These are phyloP conservation scores for Dendrolimus punctatus DNA, from an alignment of 1,140 invertebrate species.

Conservation along the genomic window DNA sequence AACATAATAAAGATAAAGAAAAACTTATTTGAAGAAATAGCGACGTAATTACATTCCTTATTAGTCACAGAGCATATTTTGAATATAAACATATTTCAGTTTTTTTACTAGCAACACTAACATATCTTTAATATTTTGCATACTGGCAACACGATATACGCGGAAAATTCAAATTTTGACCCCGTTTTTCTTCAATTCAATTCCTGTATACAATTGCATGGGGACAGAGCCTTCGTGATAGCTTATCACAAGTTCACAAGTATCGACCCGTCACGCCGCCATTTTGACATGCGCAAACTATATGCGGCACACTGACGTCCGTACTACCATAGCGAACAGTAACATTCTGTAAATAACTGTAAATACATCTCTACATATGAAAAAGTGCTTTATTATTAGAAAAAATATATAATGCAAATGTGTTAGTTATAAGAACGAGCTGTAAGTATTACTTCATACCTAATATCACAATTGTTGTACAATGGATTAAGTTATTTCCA, in stretches of 20 bases:
- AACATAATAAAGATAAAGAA: too few species aligned
- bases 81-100: slow-evolving; percentile 2
- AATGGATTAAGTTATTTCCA: too few species aligned
- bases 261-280: slow-evolving; percentile 47
- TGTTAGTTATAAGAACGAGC: neutral
- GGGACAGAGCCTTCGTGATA: slow-evolving; percentile 48
- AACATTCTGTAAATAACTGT: slow-evolving; percentile 32
- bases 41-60: too few species aligned
- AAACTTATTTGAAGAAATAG: too few species aligned
- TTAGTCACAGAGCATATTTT: too few species aligned
- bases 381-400: slow-evolving; percentile 11
- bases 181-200: slow-evolving; percentile 55
- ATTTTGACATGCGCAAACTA: slow-evolving; percentile 43
- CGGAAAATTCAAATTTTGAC: slow-evolving; percentile 31
- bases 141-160: slow-evolving; percentile 26
- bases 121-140: neutral
- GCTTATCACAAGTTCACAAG: slow-evolving; percentile 30
- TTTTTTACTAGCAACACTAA: slow-evolving; percentile 11
- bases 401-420: slow-evolving; percentile 10
- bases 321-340: slow-evolving; percentile 22
- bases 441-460: neutral
- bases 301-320: slow-evolving; percentile 50
- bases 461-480: too few species aligned
- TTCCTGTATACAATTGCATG: slow-evolving; percentile 28
- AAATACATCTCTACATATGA: slow-evolving; percentile 39